Conservation (phyloP, 1,140 invertebrate genomes). For the Trachymyrmex cornetzi region DNA sequence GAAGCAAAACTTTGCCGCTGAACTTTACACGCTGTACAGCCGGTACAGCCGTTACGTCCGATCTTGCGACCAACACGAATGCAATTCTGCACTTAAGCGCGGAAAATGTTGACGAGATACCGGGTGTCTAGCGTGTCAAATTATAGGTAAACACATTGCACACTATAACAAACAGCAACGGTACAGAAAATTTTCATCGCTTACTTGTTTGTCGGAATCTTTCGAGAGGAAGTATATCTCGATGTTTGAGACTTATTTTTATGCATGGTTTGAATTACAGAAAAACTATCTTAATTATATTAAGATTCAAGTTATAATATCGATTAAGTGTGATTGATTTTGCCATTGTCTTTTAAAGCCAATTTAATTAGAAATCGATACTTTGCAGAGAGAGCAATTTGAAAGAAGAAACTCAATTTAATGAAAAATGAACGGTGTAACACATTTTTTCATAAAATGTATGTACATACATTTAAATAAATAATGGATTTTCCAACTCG, state of each 20-base stretch:
- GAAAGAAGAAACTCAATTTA: neutral
- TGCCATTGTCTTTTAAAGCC: neutral
- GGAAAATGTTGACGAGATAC: slow-evolving; percentile 19
- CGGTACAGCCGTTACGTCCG: neutral
- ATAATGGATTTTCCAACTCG: neutral
- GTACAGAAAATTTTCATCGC: neutral
- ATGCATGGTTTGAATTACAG: neutral
- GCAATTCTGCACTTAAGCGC: slow-evolving; percentile 34
- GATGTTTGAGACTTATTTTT: neutral
- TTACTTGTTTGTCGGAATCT: neutral
- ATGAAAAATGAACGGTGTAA: neutral
- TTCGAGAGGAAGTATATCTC: neutral
- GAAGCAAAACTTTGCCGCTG: slow-evolving; percentile 74
- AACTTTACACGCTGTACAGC: slow-evolving; percentile 78
- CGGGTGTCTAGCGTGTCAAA: neutral
- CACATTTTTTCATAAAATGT: slow-evolving; percentile 20
- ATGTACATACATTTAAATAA: neutral
- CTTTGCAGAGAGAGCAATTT: neutral
- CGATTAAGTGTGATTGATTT: neutral
- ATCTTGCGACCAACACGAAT: slow-evolving; percentile 10
- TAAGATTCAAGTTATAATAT: neutral
- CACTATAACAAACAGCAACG: neutral
- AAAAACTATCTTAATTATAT: neutral
- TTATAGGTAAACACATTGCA: neutral
- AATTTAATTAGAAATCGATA: slow-evolving; percentile 8